These are phyloP conservation scores for Phoenoteleia sp. DNA, from an alignment of 2,888 invertebrate species.

Conservation along the genomic window DNA sequence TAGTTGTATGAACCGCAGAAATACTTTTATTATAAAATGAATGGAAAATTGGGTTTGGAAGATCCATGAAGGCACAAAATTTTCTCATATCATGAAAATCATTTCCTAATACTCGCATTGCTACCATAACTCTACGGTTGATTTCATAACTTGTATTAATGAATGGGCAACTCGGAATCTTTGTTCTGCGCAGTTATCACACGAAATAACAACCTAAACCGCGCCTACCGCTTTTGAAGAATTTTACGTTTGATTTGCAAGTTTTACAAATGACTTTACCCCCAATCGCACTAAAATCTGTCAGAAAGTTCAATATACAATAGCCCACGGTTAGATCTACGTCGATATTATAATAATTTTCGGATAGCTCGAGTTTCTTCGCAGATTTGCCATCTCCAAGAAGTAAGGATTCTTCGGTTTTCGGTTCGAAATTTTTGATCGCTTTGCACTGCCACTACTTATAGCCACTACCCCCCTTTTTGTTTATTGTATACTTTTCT, in stretches of 20 bases:
- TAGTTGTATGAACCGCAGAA: constrained; percentile 24
- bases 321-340: constrained; percentile 57
- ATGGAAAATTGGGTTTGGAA: constrained; percentile 74
- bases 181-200: constrained; percentile 1
- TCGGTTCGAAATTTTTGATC: constrained; percentile 7
- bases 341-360: constrained; percentile 14
- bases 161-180: constrained; percentile 68
- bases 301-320: constrained; percentile 28
- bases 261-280: constrained; percentile 3
- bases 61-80: constrained; percentile 58
- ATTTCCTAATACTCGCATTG: constrained; percentile 73
- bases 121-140: constrained; percentile 72
- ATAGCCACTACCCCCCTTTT: no score
- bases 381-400: constrained; percentile 9
- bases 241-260: constrained; percentile 2
- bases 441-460: no score
- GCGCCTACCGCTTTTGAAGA: neutral
- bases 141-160: constrained; percentile 71
- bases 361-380: constrained; percentile 21
- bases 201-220: constrained; percentile 25
- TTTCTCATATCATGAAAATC: constrained; percentile 52
- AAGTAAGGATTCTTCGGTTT: neutral
- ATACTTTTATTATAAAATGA: constrained; percentile 60
- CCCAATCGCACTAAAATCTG: constrained; percentile 15
- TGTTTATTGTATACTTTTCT: no score